phyloP scores from a whole-genome alignment of 2,113 vertebrate genomes.

The Eurystomus gularis region DNA sequence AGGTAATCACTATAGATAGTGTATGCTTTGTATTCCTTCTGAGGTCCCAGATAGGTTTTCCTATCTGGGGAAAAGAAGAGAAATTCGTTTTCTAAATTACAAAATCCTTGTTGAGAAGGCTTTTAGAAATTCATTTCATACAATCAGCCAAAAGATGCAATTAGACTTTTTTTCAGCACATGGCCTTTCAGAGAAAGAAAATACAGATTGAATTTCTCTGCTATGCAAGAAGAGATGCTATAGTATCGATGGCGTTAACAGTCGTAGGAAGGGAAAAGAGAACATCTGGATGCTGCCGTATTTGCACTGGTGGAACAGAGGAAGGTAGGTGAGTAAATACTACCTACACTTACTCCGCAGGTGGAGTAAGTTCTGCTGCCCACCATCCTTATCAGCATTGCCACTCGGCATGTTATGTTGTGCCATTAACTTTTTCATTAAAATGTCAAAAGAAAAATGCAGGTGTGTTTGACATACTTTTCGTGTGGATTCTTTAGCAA shows the following conservation, averaged over 20 bases:
- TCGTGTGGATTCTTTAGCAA: neutral
- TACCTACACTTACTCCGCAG: neutral
- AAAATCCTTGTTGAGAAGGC: neutral
- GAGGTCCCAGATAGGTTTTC: neutral
- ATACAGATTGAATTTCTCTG: neutral
- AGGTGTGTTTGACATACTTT: neutral
- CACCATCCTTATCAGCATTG: neutral
- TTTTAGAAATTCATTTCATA: neutral
- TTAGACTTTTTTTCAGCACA: neutral
- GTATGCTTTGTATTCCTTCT: neutral
- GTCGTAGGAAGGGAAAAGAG: neutral
- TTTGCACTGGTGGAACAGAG: neutral
- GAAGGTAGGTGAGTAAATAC: neutral
- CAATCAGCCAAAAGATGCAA: neutral
- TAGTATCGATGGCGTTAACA: neutral
- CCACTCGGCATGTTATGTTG: rapidly evolving
- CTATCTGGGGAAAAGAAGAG: neutral
- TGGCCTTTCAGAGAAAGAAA: neutral
- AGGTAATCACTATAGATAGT: neutral
- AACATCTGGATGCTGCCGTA: neutral
- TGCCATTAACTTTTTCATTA: neutral
- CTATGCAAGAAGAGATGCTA: neutral
- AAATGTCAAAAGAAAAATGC: neutral
- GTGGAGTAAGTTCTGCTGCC: neutral
- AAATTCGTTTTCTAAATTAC: neutral